Base-by-base conservation (phyloP, 1,140 invertebrate species). In the Ceratina japonica region DNA sequence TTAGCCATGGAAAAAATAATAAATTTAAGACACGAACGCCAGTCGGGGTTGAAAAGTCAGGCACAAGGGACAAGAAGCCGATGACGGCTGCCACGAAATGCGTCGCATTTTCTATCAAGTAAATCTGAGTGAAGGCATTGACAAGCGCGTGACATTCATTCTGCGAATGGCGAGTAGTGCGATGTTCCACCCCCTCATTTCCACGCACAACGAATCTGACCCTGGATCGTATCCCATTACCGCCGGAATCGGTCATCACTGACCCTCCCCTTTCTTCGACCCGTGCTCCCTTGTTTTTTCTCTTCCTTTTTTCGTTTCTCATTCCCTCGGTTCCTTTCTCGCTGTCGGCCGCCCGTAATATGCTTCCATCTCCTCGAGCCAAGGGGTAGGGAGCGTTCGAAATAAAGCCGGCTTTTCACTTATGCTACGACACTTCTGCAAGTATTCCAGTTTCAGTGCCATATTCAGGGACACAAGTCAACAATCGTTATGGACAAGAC, bases 181-280 rank as follows among this genome's bases (percentile, higher is more conserved):
- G 65, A 80, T 76, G 68, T 72, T 63, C 63, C 51, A 79, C 58
- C 65, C 70, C 62, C 56, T 37, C n/a, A 1, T 49, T 58, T 58
- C 68, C 54, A 77, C 64, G 74, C 66, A 54, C 80, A 71, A 75
- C 70, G 80, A 85, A 85, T 85, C 81, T 86, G 84, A 86, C 84
- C 84, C 84, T 86, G 84, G 84, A 65, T 80, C 80, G 76, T 80
- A 82, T 79, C 79, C 86, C 85, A 82, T 87, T 87, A 86, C 79
- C 82, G 77, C 65, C 79, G 75, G 85, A 85, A 87, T 87, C 80
- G 85, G 86, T 87, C 83, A 87, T 87, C 83, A 82, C 85, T 87
- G 86, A 86, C 85, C 86, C 85, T 86, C 54, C 82, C 68, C 61
- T 68, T 63, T 79, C 58, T 73, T 54, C 64, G 65, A 10, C 59